These are phyloP conservation scores for Spisula subtruncata DNA, from an alignment of 2,888 invertebrate genomes.

Conservation along the genomic window DNA sequence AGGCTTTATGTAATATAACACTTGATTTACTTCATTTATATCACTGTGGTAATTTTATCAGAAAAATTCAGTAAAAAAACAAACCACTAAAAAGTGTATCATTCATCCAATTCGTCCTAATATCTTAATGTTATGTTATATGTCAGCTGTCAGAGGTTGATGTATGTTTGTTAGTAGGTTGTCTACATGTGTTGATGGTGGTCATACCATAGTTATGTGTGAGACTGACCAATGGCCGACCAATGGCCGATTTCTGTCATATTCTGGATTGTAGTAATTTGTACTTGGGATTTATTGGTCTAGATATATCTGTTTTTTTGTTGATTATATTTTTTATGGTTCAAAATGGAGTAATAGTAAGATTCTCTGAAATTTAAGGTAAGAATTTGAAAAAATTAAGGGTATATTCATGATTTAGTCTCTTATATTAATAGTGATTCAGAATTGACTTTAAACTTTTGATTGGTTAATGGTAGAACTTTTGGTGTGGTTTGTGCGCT, in stretches of 20 bases:
- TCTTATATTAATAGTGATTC: too few species aligned
- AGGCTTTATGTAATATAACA: too few species aligned
- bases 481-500: too few species aligned
- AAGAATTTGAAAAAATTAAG: too few species aligned
- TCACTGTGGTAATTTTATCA: too few species aligned
- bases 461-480: too few species aligned
- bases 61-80: too few species aligned
- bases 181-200: not conserved
- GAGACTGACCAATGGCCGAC: conserved; percentile 8
- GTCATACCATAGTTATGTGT: conserved; percentile 10
- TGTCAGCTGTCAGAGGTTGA: not conserved
- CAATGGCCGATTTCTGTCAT: not conserved
- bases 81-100: not conserved
- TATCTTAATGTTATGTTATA: conserved; percentile 6
- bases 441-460: too few species aligned
- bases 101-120: not conserved
- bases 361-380: not conserved
- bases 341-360: not conserved
- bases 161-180: not conserved
- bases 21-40: too few species aligned
- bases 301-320: not conserved
- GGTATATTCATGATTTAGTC: too few species aligned
- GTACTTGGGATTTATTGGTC: not conserved
- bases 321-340: not conserved
- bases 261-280: not conserved